These are phyloP conservation scores for Penaeus monodon DNA, from an alignment of 2,888 invertebrate species.

Conservation along the genomic window DNA sequence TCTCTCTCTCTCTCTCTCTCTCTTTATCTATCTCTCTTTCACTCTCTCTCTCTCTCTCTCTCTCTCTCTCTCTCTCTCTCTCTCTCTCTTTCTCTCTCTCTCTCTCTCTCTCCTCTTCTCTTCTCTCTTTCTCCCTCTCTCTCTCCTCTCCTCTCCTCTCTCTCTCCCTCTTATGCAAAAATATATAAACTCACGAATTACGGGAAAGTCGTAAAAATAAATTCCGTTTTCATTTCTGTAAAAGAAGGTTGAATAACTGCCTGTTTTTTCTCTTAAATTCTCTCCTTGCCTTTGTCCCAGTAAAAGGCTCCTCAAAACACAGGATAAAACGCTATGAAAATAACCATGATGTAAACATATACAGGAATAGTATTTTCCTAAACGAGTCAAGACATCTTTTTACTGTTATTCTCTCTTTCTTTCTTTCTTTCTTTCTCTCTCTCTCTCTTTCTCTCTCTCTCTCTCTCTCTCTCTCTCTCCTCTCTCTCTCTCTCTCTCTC, in stretches of 20 bases:
- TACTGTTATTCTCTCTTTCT: background rate
- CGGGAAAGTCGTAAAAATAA: too few relatives aligned
- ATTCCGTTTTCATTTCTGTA: too few relatives aligned
- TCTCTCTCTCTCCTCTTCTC: too few relatives aligned
- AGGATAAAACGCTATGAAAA: too few relatives aligned
- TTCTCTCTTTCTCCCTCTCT: background rate
- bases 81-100: background rate
- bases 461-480: background rate
- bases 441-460: background rate
- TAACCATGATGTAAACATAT: too few relatives aligned
- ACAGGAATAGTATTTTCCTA: too few relatives aligned
- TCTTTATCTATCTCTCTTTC: background rate
- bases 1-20: background rate
- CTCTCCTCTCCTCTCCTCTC: background rate
- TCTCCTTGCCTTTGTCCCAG: background rate
- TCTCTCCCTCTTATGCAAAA: background rate
- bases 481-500: conserved; percentile 5
- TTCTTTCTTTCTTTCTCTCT: background rate
- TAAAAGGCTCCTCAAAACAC: too few relatives aligned
- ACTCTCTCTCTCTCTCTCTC: background rate
- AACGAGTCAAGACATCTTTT: too few relatives aligned
- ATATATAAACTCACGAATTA: too few relatives aligned
- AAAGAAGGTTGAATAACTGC: too few relatives aligned
- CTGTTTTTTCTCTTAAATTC: background rate
- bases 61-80: too few relatives aligned